phyloP scores from a whole-genome alignment of 2,888 invertebrate genomes.

The Patella depressa region DNA sequence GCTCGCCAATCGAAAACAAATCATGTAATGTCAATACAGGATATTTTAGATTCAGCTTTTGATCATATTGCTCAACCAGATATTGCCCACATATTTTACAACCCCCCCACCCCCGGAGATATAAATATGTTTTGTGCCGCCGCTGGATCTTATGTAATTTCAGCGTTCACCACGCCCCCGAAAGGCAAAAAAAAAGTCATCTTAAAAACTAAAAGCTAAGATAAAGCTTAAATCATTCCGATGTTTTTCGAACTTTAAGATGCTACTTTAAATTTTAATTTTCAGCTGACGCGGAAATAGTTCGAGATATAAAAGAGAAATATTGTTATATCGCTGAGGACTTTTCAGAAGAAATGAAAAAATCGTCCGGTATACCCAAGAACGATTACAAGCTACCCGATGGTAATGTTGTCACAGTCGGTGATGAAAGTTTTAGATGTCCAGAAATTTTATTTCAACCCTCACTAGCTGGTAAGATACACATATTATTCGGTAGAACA shows the following conservation, averaged over 20 bases:
- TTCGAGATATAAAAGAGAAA: slow-evolving; percentile 11
- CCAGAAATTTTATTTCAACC: slow-evolving; percentile 1
- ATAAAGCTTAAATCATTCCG: too few species aligned
- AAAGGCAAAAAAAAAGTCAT: too few species aligned
- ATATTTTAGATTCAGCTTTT: too few species aligned
- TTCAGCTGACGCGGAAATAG: neutral
- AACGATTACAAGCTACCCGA: neutral
- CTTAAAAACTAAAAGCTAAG: too few species aligned
- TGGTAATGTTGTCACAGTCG: neutral
- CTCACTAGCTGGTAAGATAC: neutral
- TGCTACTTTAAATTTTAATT: neutral
- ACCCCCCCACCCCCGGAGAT: too few species aligned
- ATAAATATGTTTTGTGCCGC: too few species aligned
- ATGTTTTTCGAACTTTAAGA: neutral
- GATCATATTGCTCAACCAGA: too few species aligned
- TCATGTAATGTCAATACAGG: too few species aligned
- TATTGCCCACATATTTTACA: too few species aligned
- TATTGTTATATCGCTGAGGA: slow-evolving; percentile 47
- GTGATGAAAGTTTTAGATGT: neutral
- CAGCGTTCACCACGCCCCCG: too few species aligned
- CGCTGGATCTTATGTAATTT: too few species aligned
- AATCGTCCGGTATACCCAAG: neutral
- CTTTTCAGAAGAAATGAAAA: slow-evolving; percentile 48
- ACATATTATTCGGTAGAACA: neutral
- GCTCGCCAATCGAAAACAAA: too few species aligned